These are phyloP conservation scores for Bibio marci DNA, from an alignment of 2,888 invertebrate genomes.

Conservation along the genomic window DNA sequence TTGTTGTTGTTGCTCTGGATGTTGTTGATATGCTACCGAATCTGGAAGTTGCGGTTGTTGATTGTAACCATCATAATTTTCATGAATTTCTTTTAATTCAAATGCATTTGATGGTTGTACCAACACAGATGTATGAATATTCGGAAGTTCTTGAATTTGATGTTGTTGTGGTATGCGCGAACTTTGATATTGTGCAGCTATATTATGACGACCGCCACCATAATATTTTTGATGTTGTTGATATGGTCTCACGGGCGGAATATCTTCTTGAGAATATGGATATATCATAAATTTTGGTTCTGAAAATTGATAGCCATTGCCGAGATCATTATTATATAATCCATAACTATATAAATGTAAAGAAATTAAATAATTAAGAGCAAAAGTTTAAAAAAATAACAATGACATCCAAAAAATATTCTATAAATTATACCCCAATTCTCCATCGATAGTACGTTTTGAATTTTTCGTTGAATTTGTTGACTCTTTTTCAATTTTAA, in stretches of 20 bases:
- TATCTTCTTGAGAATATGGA: constrained; percentile 51
- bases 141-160: no score
- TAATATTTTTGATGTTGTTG: constrained; percentile 11
- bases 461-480: constrained; percentile 18
- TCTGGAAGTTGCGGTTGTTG: no score
- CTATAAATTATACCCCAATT: constrained; percentile 42
- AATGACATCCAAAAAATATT: neutral
- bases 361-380: neutral
- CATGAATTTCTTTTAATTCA: constrained; percentile 18
- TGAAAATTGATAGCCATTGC: constrained; percentile 22
- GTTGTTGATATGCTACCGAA: constrained; percentile 6
- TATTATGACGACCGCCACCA: no score
- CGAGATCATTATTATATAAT: constrained; percentile 13
- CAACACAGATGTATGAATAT: constrained; percentile 33
- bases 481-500: constrained; percentile 25
- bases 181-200: no score
- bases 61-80: constrained; percentile 6
- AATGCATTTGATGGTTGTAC: constrained; percentile 40
- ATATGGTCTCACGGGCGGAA: constrained; percentile 25
- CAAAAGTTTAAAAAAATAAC: neutral
- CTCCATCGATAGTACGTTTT: constrained; percentile 56
- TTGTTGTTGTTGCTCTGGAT: constrained; percentile 7
- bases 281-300: constrained; percentile 43
- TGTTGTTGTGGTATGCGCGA: constrained; percentile 9
- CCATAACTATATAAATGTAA: constrained; percentile 20